Evolutionary conservation across 2,113 vertebrate genomes (phyloP), one percentile per base, ranked within the genome.

Genomic region (Cynoglossus semilaevis): DNA sequence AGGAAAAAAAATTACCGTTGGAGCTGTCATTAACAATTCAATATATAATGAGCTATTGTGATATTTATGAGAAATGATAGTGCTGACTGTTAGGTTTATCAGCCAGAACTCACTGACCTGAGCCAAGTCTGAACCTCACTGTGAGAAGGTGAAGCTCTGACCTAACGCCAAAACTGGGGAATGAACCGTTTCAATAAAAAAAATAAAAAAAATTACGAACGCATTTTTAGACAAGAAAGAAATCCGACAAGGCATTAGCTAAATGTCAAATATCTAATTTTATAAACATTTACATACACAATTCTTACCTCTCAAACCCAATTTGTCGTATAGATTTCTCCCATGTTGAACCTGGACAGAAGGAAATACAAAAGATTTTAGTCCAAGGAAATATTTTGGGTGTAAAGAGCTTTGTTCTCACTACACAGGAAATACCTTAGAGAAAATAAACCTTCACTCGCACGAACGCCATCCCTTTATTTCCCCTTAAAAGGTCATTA

Each of bases 321-420:
- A 99, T 94, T 76, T 98, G 97, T 64, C 97, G 86, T 55, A 98
- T 89, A 40, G 95, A 92, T 87, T 94, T 98, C 88, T 98, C 97
- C 97, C 95, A 98, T 0, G 86, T 80, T 0, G 94, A 93, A 89
- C 97, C 97, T 99, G 66, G 1, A 87, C 15, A 76, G 38, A 88
- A 62, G 22, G 6, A 86, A 38, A 83, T 7, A 57, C 2, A 5
- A 61, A 64, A 8, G 49, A 7, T 34, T 34, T 74, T 40, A 52
- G 56, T 49, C 5, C 63, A 14, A 1, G 37, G 5, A 14, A 14
- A 46, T 13, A 0, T 6, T 0, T 4, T 13, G 12, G 48, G 58
- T 29, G 22, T 29, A 29, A 29, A 29, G 22, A 29, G 22, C 6
- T 29, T 29, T 29, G 22, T 29, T 29, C 3, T 29, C 22, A 4